These are phyloP conservation scores for Cantharis flavilabris DNA, from an alignment of 2,888 invertebrate genomes.

Conservation along the genomic window DNA sequence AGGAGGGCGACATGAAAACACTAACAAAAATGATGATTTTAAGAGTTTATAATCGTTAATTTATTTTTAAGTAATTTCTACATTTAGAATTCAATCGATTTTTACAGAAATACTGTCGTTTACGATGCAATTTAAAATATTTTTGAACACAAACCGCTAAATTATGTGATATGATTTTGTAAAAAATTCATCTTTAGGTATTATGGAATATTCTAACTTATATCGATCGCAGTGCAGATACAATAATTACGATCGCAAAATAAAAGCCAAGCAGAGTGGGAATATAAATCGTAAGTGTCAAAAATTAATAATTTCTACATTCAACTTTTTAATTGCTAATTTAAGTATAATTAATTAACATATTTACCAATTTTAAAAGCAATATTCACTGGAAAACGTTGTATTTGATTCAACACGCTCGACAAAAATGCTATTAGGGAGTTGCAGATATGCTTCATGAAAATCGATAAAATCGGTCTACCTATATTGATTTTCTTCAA, in stretches of 20 bases:
- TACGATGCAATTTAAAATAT: not conserved
- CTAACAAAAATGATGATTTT: not conserved
- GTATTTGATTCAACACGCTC: slow-evolving; percentile 5
- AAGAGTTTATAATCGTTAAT: not conserved
- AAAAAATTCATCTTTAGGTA: not conserved
- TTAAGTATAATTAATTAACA: not conserved
- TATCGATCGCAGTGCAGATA: not conserved
- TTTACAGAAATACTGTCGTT: not conserved
- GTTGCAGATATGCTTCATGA: slow-evolving; percentile 45
- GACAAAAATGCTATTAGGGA: slow-evolving; percentile 22
- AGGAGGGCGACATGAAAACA: not conserved
- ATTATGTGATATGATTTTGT: not conserved
- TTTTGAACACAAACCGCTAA: not conserved
- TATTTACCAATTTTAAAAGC: not conserved
- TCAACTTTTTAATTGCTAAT: not conserved
- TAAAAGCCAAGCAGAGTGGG: not conserved
- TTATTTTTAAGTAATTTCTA: not conserved
- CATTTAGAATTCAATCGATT: not conserved
- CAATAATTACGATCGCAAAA: not conserved
- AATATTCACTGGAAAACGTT: not conserved
- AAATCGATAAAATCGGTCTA: slow-evolving; percentile 75
- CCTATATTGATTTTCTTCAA: slow-evolving; percentile 71
- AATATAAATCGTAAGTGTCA: not conserved
- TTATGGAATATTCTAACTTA: not conserved
- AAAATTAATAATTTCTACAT: not conserved